A percentile compares a stretch with the other conserved stretches of the same genome.
Evolutionary conservation across 2,113 vertebrate genomes (phyloP).

Genomic region (Cyanoramphus novaezelandiae): DNA sequence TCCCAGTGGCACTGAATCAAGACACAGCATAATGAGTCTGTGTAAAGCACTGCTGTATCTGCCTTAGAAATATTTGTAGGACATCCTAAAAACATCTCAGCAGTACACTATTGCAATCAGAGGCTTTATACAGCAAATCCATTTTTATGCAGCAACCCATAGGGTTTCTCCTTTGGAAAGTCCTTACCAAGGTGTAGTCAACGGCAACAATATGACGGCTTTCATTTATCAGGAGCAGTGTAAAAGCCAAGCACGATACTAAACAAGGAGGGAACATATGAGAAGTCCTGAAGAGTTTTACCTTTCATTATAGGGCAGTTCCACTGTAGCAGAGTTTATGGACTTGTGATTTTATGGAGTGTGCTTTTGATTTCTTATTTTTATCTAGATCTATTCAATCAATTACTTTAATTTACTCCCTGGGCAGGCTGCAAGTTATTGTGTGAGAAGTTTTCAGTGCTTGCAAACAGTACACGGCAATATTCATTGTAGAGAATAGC

Average conservation of each 20-base stretch:
- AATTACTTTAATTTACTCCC: constrained; percentile 27
- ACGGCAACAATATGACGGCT: neutral
- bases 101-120: neutral
- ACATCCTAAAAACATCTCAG: constrained; percentile 38
- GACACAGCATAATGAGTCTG: constrained; percentile 15
- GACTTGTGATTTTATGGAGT: constrained; percentile 34
- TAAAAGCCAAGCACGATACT: constrained; percentile 39
- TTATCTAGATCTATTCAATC: constrained; percentile 3
- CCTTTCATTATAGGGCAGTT: constrained; percentile 52
- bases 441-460: neutral
- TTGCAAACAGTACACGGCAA: neutral
- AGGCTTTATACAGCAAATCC: constrained; percentile 31
- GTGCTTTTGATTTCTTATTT: constrained; percentile 12
- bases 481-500: neutral
- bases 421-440: neutral
- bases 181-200: neutral
- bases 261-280: constrained; percentile 10
- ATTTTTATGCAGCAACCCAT: neutral
- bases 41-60: neutral
- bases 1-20: neutral
- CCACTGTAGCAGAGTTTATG: constrained; percentile 47
- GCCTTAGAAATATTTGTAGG: constrained; percentile 42
- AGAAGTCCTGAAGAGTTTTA: neutral
- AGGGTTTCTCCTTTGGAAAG: constrained; percentile 32
- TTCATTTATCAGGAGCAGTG: constrained; percentile 1